Conservation (phyloP, 2,113 vertebrate species). For the Apaloderma vittatum region DNA sequence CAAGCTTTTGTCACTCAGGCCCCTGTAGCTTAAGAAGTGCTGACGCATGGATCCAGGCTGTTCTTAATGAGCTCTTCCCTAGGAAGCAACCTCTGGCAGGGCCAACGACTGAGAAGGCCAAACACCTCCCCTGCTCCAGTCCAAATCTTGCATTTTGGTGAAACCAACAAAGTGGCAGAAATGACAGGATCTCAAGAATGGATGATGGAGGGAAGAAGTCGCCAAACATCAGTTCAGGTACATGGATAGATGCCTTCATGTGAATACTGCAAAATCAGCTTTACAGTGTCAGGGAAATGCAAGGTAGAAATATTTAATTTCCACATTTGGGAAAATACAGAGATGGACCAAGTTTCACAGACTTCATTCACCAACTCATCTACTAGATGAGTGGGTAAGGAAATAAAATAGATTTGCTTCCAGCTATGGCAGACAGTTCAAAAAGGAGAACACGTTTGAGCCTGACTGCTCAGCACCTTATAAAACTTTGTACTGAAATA, state of each 20-base stretch:
- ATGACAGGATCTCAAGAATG: not conserved
- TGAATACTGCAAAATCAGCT: not conserved
- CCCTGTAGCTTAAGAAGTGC: not conserved
- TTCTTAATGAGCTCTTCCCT: not conserved
- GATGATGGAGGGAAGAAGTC: accelerated
- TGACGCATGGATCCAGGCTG: not conserved
- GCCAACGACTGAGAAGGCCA: not conserved
- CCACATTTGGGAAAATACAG: not conserved
- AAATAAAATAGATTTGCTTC: not conserved
- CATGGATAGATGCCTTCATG: not conserved
- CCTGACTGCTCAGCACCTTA: not conserved
- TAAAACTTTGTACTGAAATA: not conserved
- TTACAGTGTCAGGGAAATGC: accelerated
- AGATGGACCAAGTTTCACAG: not conserved
- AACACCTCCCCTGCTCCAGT: not conserved
- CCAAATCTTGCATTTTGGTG: not conserved
- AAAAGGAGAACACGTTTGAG: not conserved
- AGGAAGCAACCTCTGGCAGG: not conserved
- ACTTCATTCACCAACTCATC: not conserved
- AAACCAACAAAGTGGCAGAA: not conserved
- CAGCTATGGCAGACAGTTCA: not conserved
- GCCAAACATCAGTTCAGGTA: not conserved
- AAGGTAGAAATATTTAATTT: not conserved
- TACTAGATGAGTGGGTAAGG: not conserved
- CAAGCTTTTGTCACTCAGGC: not conserved